Evolutionary conservation across 1,140 invertebrate species (phyloP).

Genomic region (Ephestia elutella): DNA sequence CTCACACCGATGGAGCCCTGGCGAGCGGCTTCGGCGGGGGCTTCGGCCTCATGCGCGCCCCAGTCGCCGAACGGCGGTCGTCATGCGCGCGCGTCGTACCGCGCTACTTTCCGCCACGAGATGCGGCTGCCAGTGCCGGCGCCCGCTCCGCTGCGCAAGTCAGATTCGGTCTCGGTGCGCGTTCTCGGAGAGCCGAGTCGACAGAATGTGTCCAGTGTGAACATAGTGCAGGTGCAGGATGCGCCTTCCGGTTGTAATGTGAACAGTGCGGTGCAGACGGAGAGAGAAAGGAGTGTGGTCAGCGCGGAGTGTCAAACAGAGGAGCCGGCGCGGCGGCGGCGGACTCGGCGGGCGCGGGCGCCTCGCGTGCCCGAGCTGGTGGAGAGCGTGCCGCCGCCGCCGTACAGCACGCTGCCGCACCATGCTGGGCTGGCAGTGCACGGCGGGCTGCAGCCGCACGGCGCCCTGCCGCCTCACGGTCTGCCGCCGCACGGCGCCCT

Average conservation of each 20-base stretch:
- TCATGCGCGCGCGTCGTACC: slow-evolving; percentile 66
- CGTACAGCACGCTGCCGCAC: slow-evolving; percentile 69
- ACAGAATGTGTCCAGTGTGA: slow-evolving; percentile 60
- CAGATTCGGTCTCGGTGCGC: slow-evolving; percentile 62
- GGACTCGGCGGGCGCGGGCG: slow-evolving; percentile 41
- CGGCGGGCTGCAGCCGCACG: slow-evolving; percentile 40
- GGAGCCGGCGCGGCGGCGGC: slow-evolving; percentile 56
- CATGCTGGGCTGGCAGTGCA: slow-evolving; percentile 35
- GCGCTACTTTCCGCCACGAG: slow-evolving; percentile 50
- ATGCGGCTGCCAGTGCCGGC: slow-evolving; percentile 73
- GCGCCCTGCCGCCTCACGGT: slow-evolving; percentile 23
- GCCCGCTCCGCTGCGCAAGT: slow-evolving; percentile 59
- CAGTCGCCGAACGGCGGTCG: slow-evolving; percentile 67
- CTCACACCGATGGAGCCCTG: slow-evolving; percentile 57
- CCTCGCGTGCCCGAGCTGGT: slow-evolving; percentile 44
- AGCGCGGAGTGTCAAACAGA: slow-evolving; percentile 67
- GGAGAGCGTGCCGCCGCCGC: slow-evolving; percentile 60
- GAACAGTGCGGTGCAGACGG: slow-evolving; percentile 65
- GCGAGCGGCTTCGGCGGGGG: slow-evolving; percentile 29
- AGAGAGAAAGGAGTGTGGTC: slow-evolving; percentile 56
- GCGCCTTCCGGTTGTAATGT: slow-evolving; percentile 43
- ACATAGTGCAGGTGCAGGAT: slow-evolving; percentile 66
- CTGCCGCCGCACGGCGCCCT: slow-evolving; percentile 11
- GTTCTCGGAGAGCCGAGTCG: slow-evolving; percentile 59
- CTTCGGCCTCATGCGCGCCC: slow-evolving; percentile 28